Conservation (phyloP, 1,140 invertebrate species). For the Tetramorium simillimum region DNA sequence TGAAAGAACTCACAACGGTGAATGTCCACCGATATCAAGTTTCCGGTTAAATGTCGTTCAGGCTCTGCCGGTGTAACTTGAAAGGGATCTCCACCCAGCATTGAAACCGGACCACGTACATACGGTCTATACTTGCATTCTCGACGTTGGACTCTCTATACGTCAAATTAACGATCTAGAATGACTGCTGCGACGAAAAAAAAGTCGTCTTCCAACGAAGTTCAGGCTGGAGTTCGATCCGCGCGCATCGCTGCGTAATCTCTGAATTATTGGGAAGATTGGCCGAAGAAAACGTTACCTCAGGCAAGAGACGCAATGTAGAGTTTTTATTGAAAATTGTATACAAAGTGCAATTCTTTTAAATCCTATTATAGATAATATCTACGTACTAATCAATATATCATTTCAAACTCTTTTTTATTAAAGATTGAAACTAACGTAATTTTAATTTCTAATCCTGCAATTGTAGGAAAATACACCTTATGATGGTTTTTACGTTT, state of each 20-base stretch:
- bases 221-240: not conserved
- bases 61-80: conserved; percentile 67
- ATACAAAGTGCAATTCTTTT: not conserved
- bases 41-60: conserved; percentile 74
- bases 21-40: conserved; percentile 76
- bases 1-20: conserved; percentile 66
- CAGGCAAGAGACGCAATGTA: not conserved
- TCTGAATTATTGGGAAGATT: conserved; percentile 29
- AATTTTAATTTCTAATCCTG: not conserved
- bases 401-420: not conserved
- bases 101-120: conserved; percentile 65
- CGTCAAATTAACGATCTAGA: conserved; percentile 74
- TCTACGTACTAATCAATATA: not conserved
- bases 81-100: conserved; percentile 58
- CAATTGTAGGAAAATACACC: not conserved
- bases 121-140: conserved; percentile 57
- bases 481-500: not conserved
- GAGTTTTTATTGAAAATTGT: conserved; percentile 20
- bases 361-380: conserved; percentile 10
- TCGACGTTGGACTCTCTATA: conserved; percentile 52
- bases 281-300: conserved; percentile 8
- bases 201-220: conserved; percentile 27
- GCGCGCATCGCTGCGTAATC: conserved; percentile 18
- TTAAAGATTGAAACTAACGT: not conserved
- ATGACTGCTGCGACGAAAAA: conserved; percentile 31